Evolutionary conservation across 2,113 vertebrate species (phyloP).

Genomic region (Lamprotornis superbus): DNA sequence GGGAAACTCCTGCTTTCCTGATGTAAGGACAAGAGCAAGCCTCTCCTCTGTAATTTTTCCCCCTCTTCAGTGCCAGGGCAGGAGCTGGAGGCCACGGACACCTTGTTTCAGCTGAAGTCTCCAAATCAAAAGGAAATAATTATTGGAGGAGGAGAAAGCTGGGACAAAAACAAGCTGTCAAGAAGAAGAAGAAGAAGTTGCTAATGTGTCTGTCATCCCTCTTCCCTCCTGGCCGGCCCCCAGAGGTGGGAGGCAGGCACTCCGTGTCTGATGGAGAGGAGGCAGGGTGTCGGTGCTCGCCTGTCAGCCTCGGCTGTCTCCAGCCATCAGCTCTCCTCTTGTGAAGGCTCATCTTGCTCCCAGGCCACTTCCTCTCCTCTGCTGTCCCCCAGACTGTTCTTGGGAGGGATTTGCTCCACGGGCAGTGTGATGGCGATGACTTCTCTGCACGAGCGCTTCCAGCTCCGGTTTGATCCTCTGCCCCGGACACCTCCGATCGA

Average conservation of each 20-base stretch:
- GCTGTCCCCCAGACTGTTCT: not conserved
- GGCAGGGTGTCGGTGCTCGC: fast-evolving
- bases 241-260: not conserved
- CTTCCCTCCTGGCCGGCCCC: not conserved
- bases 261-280: fast-evolving
- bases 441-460: not conserved
- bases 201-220: slow-evolving; percentile 37
- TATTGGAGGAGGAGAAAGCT: not conserved
- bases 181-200: slow-evolving; percentile 19
- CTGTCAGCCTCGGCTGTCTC: not conserved
- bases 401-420: not conserved
- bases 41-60: not conserved
- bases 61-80: not conserved
- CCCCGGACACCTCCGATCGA: not conserved
- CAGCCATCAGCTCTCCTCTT: not conserved
- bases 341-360: not conserved
- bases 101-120: not conserved
- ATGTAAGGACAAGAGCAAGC: not conserved
- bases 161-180: slow-evolving; percentile 18
- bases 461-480: not conserved
- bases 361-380: not conserved
- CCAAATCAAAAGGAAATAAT: slow-evolving; percentile 42
- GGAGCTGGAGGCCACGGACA: not conserved
- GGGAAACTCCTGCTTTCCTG: not conserved
- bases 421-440: fast-evolving